Conservation (phyloP, 2,888 invertebrate species). For the Ferdinandea cuprea region DNA sequence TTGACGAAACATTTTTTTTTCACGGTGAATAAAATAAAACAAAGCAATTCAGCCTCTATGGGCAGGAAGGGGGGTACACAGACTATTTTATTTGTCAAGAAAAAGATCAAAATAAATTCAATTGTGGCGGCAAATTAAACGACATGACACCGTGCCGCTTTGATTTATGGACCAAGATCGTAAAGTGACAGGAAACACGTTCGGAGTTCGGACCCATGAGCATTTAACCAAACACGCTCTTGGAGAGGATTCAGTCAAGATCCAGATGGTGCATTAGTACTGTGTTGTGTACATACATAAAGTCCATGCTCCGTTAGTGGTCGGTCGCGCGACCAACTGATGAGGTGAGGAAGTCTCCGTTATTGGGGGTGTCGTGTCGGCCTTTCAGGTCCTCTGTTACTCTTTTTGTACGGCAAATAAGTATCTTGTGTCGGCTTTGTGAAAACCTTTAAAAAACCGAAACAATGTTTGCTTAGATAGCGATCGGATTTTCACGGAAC, state of each 20-base stretch:
- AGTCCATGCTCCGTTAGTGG: conserved; percentile 23
- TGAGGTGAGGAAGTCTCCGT: conserved; percentile 64
- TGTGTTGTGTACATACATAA: conserved; percentile 39
- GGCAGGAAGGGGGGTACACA: conserved; percentile 1
- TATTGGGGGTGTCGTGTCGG: conserved; percentile 69
- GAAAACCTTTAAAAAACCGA: conserved; percentile 24
- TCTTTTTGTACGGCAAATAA: conserved; percentile 26
- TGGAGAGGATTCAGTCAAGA: conserved; percentile 41
- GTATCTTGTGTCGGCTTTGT: background rate
- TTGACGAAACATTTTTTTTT: background rate
- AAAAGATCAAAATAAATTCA: conserved; percentile 73
- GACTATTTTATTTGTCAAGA: conserved; percentile 39
- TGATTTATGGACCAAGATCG: conserved; percentile 72
- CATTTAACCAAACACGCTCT: conserved; percentile 56
- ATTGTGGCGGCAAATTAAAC: conserved; percentile 74
- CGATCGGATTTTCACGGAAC: conserved; percentile 66
- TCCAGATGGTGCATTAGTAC: conserved; percentile 35
- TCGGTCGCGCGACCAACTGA: conserved; percentile 67
- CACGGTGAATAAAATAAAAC: conserved; percentile 28
- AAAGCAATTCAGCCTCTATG: conserved; percentile 33
- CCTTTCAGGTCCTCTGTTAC: conserved; percentile 51
- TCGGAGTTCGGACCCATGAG: conserved; percentile 47
- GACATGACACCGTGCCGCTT: conserved; percentile 74
- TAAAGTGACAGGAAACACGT: conserved; percentile 72
- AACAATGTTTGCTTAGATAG: conserved; percentile 68